Conservation (phyloP, 2,797 vertebrate species). For the Alca torda region DNA sequence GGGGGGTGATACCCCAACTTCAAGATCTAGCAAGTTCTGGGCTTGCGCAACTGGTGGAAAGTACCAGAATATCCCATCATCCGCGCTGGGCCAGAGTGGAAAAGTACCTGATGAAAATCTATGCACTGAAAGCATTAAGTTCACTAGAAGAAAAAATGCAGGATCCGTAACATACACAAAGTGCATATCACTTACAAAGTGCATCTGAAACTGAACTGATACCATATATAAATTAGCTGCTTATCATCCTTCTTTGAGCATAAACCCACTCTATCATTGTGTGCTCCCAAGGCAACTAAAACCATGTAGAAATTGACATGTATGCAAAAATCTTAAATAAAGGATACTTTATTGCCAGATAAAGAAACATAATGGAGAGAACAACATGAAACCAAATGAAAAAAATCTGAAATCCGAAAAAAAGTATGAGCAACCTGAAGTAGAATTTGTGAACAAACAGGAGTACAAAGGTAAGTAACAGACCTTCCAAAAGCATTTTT, state of each 20-base stretch:
- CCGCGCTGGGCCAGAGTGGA: too few relatives aligned
- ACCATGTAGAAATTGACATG: neutral
- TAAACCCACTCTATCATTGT: neutral
- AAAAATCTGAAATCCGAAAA: neutral
- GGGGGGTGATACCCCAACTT: too few relatives aligned
- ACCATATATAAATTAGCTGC: neutral
- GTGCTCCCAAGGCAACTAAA: neutral
- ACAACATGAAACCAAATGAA: neutral
- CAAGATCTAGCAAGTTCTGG: too few relatives aligned
- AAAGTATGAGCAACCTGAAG: neutral
- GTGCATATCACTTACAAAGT: neutral
- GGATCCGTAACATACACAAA: neutral
- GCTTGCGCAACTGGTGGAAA: too few relatives aligned
- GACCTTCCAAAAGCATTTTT: neutral
- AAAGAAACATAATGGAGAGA: neutral
- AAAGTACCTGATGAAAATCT: too few relatives aligned
- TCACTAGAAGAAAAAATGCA: neutral
- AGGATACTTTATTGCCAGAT: neutral
- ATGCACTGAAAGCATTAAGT: neutral
- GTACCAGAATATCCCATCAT: too few relatives aligned
- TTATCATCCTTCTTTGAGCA: neutral
- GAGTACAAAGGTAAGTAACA: neutral
- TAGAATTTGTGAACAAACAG: neutral
- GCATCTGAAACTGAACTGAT: neutral
- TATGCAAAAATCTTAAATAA: neutral